Conservation (phyloP, 2,888 invertebrate genomes). For the Netelia inedita region DNA sequence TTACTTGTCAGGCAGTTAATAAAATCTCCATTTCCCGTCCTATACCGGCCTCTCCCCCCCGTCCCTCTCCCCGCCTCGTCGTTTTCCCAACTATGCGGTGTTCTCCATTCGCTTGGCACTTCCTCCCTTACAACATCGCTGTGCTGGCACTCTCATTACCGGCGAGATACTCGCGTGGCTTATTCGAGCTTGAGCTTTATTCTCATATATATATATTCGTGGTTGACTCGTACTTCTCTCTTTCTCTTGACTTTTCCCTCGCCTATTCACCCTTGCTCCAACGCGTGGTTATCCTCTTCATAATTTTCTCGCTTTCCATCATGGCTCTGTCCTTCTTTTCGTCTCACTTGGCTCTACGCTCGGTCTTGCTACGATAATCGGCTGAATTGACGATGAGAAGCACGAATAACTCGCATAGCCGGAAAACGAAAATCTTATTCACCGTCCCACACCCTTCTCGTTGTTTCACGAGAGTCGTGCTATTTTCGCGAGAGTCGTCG, state of each 20-base stretch:
- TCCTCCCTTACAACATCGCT: conserved; percentile 24
- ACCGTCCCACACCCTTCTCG: neutral
- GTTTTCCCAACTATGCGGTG: conserved; percentile 12
- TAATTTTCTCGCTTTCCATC: conserved; percentile 23
- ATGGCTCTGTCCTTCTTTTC: conserved; percentile 27
- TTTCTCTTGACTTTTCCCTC: conserved; percentile 51
- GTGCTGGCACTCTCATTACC: conserved; percentile 53
- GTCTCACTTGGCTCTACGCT: conserved; percentile 36
- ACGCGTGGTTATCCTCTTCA: conserved; percentile 29
- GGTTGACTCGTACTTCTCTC: conserved; percentile 29
- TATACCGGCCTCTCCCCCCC: conserved; percentile 22
- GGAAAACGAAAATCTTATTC: conserved; percentile 45
- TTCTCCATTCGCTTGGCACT: conserved; percentile 27
- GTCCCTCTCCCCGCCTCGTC: neutral
- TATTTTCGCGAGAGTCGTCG: no score
- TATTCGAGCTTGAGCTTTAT: conserved; percentile 20
- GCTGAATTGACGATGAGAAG: conserved; percentile 57
- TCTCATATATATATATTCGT: neutral
- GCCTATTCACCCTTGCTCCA: conserved; percentile 43
- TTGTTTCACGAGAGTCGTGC: conserved; percentile 55
- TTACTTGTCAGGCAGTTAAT: conserved; percentile 53
- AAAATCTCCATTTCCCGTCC: conserved; percentile 73
- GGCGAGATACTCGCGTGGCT: conserved; percentile 32
- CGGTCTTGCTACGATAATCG: conserved; percentile 51
- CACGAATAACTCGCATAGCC: conserved; percentile 59